phyloP scores from a whole-genome alignment of 2,113 vertebrate species.

The Notarius quadriscutis region DNA sequence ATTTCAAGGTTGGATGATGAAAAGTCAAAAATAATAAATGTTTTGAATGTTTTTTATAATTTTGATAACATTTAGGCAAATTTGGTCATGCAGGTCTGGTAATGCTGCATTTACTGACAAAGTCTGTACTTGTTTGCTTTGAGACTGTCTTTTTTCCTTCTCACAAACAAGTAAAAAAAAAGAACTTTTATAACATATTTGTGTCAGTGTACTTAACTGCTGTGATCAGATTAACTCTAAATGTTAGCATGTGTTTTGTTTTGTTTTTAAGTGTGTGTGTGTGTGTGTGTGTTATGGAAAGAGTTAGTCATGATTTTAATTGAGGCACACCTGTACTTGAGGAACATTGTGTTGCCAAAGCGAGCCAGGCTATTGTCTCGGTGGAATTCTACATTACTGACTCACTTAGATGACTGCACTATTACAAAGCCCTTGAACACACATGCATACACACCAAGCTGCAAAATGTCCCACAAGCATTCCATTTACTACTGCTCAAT shows the following conservation, averaged over 20 bases:
- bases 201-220: background rate
- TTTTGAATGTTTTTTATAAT: background rate
- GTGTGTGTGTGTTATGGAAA: slow-evolving; percentile 1
- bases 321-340: slow-evolving; percentile 70
- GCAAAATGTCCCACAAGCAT: background rate
- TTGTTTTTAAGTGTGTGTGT: background rate
- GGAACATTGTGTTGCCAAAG: slow-evolving; percentile 42
- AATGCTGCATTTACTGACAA: background rate
- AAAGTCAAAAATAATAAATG: background rate
- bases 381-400: slow-evolving; percentile 68
- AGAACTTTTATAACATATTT: background rate
- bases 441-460: slow-evolving; percentile 17
- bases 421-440: slow-evolving; percentile 24
- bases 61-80: background rate
- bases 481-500: slow-evolving; percentile 22
- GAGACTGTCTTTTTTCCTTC: background rate
- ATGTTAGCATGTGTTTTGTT: slow-evolving; percentile 13
- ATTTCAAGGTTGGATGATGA: background rate
- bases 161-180: no score
- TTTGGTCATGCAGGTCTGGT: background rate
- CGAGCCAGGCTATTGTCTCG: slow-evolving; percentile 56
- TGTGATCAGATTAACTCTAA: slow-evolving; percentile 7
- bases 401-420: slow-evolving; percentile 61
- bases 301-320: slow-evolving; percentile 72
- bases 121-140: background rate